These are phyloP conservation scores for Matsumyia berberina DNA, from an alignment of 2,888 invertebrate genomes.

Conservation along the genomic window DNA sequence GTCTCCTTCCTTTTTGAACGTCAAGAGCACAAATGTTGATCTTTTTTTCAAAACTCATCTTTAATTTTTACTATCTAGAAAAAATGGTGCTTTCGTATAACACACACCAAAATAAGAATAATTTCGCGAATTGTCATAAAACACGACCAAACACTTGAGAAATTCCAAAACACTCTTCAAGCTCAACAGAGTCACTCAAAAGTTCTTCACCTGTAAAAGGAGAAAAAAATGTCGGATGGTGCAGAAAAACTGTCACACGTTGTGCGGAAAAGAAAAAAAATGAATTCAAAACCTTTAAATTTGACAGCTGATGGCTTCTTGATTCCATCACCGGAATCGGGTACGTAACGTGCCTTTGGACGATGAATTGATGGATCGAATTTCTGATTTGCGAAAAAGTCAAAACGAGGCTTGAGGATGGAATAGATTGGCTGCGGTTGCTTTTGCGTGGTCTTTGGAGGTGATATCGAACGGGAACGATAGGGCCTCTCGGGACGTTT, in stretches of 20 bases:
- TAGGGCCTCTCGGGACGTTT: conserved; percentile 36
- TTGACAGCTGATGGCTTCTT: conserved; percentile 81
- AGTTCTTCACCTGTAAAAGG: conserved; percentile 37
- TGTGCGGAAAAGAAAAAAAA: conserved; percentile 46
- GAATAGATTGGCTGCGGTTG: conserved; percentile 82
- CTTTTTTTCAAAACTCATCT: no score
- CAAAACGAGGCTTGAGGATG: conserved; percentile 84
- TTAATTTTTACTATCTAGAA: no score
- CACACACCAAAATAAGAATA: no score
- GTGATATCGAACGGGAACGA: conserved; percentile 86
- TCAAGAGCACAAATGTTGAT: no score
- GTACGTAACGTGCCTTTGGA: conserved; percentile 91
- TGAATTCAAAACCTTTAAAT: conserved; percentile 82
- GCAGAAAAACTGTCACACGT: conserved; percentile 76
- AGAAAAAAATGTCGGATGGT: conserved; percentile 28
- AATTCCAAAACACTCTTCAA: neutral
- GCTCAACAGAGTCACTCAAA: neutral
- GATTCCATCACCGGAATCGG: conserved; percentile 82
- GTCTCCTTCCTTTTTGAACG: no score
- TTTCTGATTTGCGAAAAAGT: conserved; percentile 87
- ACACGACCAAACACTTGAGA: no score
- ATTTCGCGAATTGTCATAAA: no score
- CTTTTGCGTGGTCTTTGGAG: conserved; percentile 81
- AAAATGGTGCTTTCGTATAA: no score
- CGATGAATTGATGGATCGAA: conserved; percentile 91